phyloP scores from a whole-genome alignment of 1,140 invertebrate species.

The Pseudomyrmex cubaensis region DNA sequence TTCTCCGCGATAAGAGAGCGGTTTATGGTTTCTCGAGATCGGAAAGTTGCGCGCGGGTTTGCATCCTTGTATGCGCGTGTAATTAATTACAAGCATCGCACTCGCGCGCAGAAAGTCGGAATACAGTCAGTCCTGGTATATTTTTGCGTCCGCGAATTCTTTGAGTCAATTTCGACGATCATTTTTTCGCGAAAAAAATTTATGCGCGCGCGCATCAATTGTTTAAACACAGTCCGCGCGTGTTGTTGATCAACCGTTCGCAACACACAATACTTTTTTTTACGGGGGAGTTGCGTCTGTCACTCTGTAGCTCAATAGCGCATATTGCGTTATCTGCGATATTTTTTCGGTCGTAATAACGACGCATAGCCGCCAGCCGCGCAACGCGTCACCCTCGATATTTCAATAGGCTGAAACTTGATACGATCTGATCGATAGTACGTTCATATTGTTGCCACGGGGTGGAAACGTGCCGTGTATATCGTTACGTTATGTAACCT shows the following conservation, averaged over 20 bases:
- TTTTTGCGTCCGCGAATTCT: too few relatives aligned
- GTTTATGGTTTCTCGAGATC: slow-evolving; percentile 53
- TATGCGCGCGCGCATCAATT: too few relatives aligned
- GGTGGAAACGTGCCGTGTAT: slow-evolving; percentile 53
- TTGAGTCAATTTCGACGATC: too few relatives aligned
- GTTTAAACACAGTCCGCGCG: too few relatives aligned
- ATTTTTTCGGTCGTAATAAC: slow-evolving; percentile 60
- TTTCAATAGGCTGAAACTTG: slow-evolving; percentile 67
- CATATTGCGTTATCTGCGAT: slow-evolving; percentile 35
- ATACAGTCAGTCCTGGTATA: neutral
- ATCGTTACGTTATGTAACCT: slow-evolving; percentile 61
- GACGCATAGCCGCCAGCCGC: slow-evolving; percentile 38
- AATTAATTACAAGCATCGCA: neutral
- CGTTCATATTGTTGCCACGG: slow-evolving; percentile 64
- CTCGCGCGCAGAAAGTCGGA: neutral
- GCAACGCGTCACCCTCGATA: slow-evolving; percentile 62
- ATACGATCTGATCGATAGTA: slow-evolving; percentile 71
- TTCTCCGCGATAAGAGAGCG: slow-evolving; percentile 33
- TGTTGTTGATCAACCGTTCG: neutral
- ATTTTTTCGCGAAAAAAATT: too few relatives aligned
- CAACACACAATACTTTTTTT: slow-evolving; percentile 24
- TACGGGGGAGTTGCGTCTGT: slow-evolving; percentile 17
- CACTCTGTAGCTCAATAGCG: slow-evolving; percentile 41
- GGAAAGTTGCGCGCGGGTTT: slow-evolving; percentile 30
- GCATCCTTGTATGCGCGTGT: slow-evolving; percentile 16